A percentile compares a stretch with the other conserved stretches of the same genome.
Evolutionary conservation across 2,888 invertebrate species (phyloP).

Genomic region (Lasioglossum calceatum): DNA sequence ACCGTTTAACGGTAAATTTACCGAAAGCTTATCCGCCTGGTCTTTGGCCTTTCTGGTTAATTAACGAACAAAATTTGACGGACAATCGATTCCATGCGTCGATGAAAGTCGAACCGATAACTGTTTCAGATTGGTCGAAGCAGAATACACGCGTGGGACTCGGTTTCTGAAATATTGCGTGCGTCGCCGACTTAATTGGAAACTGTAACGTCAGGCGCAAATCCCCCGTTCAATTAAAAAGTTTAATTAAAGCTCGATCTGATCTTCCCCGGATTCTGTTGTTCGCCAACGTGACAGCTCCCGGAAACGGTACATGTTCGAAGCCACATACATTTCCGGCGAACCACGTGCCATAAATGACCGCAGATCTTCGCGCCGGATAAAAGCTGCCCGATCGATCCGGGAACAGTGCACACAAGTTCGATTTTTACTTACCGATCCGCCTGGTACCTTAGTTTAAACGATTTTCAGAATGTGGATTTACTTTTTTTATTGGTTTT

Average conservation of each 20-base stretch:
- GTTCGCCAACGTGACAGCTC: not conserved
- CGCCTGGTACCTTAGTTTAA: too few species aligned
- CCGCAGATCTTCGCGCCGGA: too few species aligned
- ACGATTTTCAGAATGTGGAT: too few species aligned
- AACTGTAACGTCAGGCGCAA: not conserved
- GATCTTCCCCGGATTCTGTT: not conserved
- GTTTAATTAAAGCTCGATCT: not conserved
- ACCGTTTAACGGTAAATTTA: conserved; percentile 49
- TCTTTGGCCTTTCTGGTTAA: conserved; percentile 22
- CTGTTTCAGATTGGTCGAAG: not conserved
- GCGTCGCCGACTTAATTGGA: not conserved
- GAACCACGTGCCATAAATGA: not conserved
- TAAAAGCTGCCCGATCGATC: too few species aligned
- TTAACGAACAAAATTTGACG: not conserved
- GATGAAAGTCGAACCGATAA: not conserved
- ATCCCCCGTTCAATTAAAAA: not conserved
- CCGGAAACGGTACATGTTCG: not conserved
- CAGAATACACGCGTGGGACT: fast-evolving
- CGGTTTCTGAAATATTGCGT: not conserved
- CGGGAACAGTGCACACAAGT: too few species aligned
- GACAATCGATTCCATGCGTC: not conserved
- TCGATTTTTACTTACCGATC: too few species aligned
- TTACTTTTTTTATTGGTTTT: too few species aligned
- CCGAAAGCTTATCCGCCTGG: conserved; percentile 45
- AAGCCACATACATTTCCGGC: not conserved